Percentiles rank a stretch among this genome's conserved stretches.
These are phyloP conservation scores for Bimastos eiseni DNA, from an alignment of 2,888 invertebrate genomes.

Conservation along the genomic window DNA sequence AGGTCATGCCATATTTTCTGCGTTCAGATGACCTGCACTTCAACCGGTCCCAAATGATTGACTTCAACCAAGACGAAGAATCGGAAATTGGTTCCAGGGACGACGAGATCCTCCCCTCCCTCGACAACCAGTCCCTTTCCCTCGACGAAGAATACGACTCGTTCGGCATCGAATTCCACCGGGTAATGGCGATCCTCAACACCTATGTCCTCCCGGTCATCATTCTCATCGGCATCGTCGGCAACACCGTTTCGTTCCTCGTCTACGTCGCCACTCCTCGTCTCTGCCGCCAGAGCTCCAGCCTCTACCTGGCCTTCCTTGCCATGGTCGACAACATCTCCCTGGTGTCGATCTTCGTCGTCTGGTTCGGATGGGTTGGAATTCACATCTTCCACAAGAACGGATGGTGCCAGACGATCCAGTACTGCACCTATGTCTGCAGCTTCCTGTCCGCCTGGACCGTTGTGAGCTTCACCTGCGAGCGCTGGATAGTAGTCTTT, in stretches of 20 bases:
- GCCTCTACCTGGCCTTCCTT: slow-evolving; percentile 77
- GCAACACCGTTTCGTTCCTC: slow-evolving; percentile 74
- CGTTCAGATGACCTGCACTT: background rate
- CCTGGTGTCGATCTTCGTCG: slow-evolving; percentile 70
- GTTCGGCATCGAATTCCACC: slow-evolving; percentile 26
- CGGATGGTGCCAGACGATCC: slow-evolving; percentile 74
- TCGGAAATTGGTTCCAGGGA: background rate
- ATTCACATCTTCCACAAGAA: slow-evolving; percentile 56
- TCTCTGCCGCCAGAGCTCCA: slow-evolving; percentile 74
- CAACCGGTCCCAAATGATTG: background rate
- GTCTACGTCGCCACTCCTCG: slow-evolving; percentile 74
- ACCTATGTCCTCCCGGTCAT: slow-evolving; percentile 68
- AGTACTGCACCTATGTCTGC: slow-evolving; percentile 68
- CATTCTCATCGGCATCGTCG: slow-evolving; percentile 72
- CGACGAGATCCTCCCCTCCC: background rate
- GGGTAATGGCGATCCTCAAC: slow-evolving; percentile 37
- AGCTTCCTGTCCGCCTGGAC: slow-evolving; percentile 47
- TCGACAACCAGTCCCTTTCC: background rate
- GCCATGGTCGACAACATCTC: slow-evolving; percentile 79
- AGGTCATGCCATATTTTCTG: background rate
- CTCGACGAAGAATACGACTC: background rate
- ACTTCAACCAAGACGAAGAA: slow-evolving; percentile 17
- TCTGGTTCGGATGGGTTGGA: slow-evolving; percentile 54
- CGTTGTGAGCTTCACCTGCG: slow-evolving; percentile 43
- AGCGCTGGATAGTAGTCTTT: slow-evolving; percentile 44